phyloP scores from a whole-genome alignment of 2,797 vertebrate genomes.

The Poeciliopsis gracilis region DNA sequence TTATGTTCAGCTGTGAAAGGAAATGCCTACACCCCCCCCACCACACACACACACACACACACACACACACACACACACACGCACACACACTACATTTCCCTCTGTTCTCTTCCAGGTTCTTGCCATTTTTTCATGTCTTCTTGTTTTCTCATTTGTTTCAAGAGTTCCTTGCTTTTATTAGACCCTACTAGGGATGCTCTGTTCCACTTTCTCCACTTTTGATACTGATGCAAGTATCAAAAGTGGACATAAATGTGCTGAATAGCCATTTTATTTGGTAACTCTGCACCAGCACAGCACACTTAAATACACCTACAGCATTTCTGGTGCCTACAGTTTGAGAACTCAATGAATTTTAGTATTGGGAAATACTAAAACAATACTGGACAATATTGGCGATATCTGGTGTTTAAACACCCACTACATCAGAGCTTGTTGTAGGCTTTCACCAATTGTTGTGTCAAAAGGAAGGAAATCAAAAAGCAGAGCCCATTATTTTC shows the following conservation, averaged over 20 bases:
- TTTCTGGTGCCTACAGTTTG: too few relatives aligned
- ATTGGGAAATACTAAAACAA: too few relatives aligned
- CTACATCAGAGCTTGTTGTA: constrained; percentile 30
- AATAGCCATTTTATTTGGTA: too few relatives aligned
- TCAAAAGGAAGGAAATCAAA: constrained; percentile 11
- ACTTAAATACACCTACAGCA: too few relatives aligned
- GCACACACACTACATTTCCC: neutral
- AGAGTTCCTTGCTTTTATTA: constrained; percentile 1
- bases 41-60: too few relatives aligned
- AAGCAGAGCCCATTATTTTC: constrained; percentile 53
- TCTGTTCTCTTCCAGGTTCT: neutral
- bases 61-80: too few relatives aligned
- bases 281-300: too few relatives aligned
- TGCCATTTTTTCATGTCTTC: neutral
- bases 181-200: too few relatives aligned
- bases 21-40: neutral
- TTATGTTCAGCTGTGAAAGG: neutral
- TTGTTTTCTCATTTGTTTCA: neutral
- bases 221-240: too few relatives aligned
- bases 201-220: too few relatives aligned
- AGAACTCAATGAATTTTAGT: neutral
- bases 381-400: too few relatives aligned
- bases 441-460: constrained; percentile 25
- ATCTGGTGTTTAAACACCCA: constrained; percentile 10
- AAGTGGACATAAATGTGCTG: too few relatives aligned